Evolutionary conservation across 2,113 vertebrate species (phyloP).

Genomic region (Chrysemys picta): DNA sequence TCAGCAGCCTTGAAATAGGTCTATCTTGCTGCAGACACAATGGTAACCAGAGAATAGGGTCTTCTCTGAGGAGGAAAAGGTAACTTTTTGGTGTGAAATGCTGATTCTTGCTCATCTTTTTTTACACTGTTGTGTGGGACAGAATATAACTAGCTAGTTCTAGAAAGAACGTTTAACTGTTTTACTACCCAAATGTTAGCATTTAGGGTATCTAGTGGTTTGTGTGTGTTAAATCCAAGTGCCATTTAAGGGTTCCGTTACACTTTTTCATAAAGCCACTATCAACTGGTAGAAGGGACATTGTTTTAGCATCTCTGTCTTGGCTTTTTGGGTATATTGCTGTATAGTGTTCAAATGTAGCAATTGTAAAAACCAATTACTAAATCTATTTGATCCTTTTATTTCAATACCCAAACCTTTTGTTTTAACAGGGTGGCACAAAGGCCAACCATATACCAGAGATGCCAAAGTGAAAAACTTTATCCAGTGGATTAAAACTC

Average conservation of each 20-base stretch:
- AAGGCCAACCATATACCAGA: constrained; percentile 85
- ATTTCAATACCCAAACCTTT: constrained; percentile 6
- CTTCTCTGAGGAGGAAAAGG: not conserved
- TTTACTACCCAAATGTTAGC: not conserved
- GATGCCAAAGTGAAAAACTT: constrained; percentile 87
- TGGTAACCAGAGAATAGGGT: not conserved
- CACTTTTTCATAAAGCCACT: not conserved
- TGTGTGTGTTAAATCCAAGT: not conserved
- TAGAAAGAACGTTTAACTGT: not conserved
- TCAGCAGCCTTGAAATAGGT: fast-evolving
- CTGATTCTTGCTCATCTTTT: not conserved
- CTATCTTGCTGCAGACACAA: not conserved
- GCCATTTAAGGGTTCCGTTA: not conserved
- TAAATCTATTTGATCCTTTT: constrained; percentile 14
- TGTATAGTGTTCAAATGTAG: not conserved
- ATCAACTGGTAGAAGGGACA: not conserved
- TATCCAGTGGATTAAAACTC: constrained; percentile 88
- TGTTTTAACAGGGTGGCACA: constrained; percentile 82
- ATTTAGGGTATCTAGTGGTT: not conserved
- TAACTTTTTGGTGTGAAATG: not conserved
- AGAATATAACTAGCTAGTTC: not conserved
- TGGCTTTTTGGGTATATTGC: not conserved
- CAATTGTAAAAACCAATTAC: not conserved
- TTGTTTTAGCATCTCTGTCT: not conserved
- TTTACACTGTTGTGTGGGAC: not conserved